Evolutionary conservation across 2,888 invertebrate species (phyloP).

Genomic region (Craniophora ligustri): DNA sequence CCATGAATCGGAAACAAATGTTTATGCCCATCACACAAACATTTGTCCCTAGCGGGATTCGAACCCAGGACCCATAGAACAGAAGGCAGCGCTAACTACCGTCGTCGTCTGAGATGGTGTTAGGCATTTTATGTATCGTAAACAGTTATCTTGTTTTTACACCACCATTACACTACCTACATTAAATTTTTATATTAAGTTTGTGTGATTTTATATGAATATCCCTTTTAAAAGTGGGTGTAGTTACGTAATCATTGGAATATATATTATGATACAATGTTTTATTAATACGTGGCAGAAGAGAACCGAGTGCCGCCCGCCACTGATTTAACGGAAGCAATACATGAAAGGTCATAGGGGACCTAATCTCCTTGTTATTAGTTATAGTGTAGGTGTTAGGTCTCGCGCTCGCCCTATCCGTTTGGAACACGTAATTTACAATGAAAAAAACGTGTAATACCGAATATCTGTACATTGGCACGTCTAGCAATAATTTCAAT

Average conservation of each 20-base stretch:
- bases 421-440: constrained; percentile 2
- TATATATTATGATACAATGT: neutral
- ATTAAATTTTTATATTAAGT: too few relatives aligned
- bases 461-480: neutral
- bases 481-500: too few relatives aligned
- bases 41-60: too few relatives aligned
- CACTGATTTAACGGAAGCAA: constrained; percentile 21
- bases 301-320: constrained; percentile 16
- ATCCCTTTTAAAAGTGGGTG: neutral
- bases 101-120: too few relatives aligned
- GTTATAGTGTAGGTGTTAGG: constrained; percentile 4
- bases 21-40: too few relatives aligned
- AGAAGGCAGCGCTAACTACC: too few relatives aligned
- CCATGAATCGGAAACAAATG: too few relatives aligned
- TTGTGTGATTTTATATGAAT: too few relatives aligned
- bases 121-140: too few relatives aligned
- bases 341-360: constrained; percentile 30
- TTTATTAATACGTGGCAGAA: constrained; percentile 18
- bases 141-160: too few relatives aligned
- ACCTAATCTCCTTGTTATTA: constrained; percentile 16
- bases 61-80: too few relatives aligned
- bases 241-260: neutral
- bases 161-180: too few relatives aligned
- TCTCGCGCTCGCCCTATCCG: constrained; percentile 4
- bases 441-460: neutral